phyloP scores from a whole-genome alignment of 2,797 vertebrate species.

The Merluccius polli region DNA sequence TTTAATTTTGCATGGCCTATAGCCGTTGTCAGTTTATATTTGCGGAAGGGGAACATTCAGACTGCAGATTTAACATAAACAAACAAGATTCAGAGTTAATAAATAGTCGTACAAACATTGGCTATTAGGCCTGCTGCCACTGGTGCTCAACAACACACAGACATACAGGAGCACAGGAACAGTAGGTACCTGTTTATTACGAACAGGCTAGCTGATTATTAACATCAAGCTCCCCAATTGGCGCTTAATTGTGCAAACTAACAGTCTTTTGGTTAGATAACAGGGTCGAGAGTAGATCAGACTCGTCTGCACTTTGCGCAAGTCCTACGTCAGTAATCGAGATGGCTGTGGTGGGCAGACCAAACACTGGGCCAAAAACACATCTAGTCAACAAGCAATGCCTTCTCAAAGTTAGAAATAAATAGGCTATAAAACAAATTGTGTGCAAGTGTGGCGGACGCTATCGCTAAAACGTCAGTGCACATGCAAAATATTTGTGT shows the following conservation, averaged over 20 bases:
- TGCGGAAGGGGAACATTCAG: background rate
- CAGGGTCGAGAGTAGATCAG: constrained; percentile 43
- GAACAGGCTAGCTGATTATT: constrained; percentile 62
- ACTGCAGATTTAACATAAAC: background rate
- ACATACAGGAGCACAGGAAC: background rate
- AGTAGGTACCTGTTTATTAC: constrained; percentile 17
- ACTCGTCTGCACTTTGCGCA: constrained; percentile 39
- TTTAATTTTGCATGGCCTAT: background rate
- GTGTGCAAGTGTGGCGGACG: background rate
- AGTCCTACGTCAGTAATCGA: constrained; percentile 55
- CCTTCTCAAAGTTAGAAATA: background rate
- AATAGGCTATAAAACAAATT: too few species aligned
- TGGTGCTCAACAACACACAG: background rate
- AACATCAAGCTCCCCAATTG: constrained; percentile 47
- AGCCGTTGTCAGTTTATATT: background rate
- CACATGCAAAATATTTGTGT: background rate
- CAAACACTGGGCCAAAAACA: constrained; percentile 16
- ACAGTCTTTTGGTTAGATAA: constrained; percentile 60
- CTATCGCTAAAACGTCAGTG: background rate
- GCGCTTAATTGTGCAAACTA: constrained; percentile 50
- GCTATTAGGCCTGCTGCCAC: background rate
- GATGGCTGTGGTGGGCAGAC: constrained; percentile 31
- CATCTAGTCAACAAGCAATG: background rate
- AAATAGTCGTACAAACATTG: too few species aligned
- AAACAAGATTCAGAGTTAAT: background rate